These are phyloP conservation scores for Centropyge bicolor DNA, from an alignment of 2,797 vertebrate genomes.

Conservation along the genomic window DNA sequence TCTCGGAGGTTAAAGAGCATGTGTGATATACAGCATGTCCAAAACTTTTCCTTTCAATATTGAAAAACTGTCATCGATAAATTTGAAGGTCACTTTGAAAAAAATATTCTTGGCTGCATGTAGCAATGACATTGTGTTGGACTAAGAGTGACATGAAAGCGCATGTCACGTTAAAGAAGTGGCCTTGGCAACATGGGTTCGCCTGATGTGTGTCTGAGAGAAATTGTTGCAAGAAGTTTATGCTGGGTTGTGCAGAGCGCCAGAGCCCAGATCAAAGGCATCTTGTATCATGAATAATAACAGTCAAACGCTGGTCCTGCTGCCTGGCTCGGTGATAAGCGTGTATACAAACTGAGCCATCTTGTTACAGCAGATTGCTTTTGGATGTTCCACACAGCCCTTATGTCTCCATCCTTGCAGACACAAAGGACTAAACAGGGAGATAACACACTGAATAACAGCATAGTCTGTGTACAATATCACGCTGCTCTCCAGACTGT, in stretches of 20 bases:
- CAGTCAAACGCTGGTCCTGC: slow-evolving; percentile 59
- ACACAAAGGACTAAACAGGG: slow-evolving; percentile 59
- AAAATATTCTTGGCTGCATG: neutral
- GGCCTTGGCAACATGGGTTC: slow-evolving; percentile 10
- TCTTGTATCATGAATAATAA: slow-evolving; percentile 81
- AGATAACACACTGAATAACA: slow-evolving; percentile 54
- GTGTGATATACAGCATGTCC: neutral
- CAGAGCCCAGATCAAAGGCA: slow-evolving; percentile 75
- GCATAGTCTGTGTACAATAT: slow-evolving; percentile 33
- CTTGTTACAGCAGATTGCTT: slow-evolving; percentile 75
- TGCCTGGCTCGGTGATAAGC: slow-evolving; percentile 70
- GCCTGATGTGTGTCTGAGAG: slow-evolving; percentile 3
- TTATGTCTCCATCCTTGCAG: slow-evolving; percentile 68
- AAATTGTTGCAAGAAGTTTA: slow-evolving; percentile 44
- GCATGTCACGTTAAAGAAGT: slow-evolving; percentile 15
- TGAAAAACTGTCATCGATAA: neutral
- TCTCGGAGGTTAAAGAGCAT: neutral
- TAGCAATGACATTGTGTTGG: neutral
- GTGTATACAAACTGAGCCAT: slow-evolving; percentile 68
- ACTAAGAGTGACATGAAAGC: slow-evolving; percentile 33
- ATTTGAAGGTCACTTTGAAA: slow-evolving; percentile 3
- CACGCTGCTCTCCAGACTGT: slow-evolving; percentile 31
- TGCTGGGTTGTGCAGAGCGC: slow-evolving; percentile 44
- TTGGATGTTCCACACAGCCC: slow-evolving; percentile 70
- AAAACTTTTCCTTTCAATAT: neutral